Evolutionary conservation across 2,113 vertebrate genomes (phyloP), one percentile per base, ranked within the genome.

Genomic region (Nothobranchius kuhntae): DNA sequence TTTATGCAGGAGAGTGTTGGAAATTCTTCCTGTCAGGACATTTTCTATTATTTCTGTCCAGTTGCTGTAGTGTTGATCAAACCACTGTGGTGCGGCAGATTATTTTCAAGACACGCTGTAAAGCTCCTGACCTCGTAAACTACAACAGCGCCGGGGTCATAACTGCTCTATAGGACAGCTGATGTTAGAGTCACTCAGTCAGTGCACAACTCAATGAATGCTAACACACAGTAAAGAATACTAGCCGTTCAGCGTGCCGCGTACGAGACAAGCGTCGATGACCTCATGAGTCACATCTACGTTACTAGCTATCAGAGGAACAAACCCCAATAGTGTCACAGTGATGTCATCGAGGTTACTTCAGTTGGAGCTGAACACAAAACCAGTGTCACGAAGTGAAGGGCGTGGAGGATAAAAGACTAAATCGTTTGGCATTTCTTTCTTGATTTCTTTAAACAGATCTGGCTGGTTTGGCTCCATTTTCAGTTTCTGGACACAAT

Each of bases 71-170:
- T 13, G 76, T 77, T 81, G 80, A 86, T 91, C 80, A 89, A 79
- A 82, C 86, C 78, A 78, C 77, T 84, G 84, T n/a, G 67, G 55
- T 68, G 78, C 51, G 8, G 68, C 71, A 75, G 82, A 89, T 85
- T 89, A 81, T 86, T 85, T 85, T 82, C 71, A 79, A 81, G 83
- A 83, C 77, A 71, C 48, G 68, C 65, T 80, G 89, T 89, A 86
- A 89, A 87, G 84, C 79, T 72, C 68, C 73, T 83, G 81, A 86
- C 81, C 89, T 89, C 85, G 81, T 87, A 89, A 89, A 87, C 77
- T 76, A 82, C 86, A 89, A 81, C 73, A 65, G 75, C 71, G 75
- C 86, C 85, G 73, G 75, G 80, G 81, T 81, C 81, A 81, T 76
- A 77, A 82, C 82, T 55, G 82, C 73, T 72, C 72, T 47, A 17